phyloP scores from a whole-genome alignment of 2,113 vertebrate species.

The Pseudorectes ferrugineus region DNA sequence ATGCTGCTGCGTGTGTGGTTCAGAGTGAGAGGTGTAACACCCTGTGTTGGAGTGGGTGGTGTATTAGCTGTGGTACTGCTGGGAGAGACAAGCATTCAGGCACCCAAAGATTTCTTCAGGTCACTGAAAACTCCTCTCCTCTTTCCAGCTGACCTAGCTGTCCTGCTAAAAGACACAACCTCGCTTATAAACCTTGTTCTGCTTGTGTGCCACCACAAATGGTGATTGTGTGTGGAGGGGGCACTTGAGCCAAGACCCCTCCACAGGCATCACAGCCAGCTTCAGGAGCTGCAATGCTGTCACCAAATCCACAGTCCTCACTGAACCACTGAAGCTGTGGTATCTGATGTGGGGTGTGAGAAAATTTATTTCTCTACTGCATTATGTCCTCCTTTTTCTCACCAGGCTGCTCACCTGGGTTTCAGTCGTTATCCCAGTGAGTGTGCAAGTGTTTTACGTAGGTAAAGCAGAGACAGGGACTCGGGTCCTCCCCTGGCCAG shows the following conservation, averaged over 20 bases:
- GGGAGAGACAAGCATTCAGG: neutral
- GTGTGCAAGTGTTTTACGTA: neutral
- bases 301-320: neutral
- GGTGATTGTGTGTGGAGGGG: neutral
- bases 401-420: neutral
- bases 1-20: neutral
- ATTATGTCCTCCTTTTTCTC: neutral
- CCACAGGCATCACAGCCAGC: neutral
- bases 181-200: fast-evolving
- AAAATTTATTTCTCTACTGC: neutral
- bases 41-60: neutral
- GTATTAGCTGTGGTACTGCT: neutral
- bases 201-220: neutral
- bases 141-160: neutral
- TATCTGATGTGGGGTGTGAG: neutral
- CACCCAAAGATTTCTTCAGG: neutral
- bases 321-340: neutral
- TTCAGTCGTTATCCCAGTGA: neutral
- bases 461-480: neutral
- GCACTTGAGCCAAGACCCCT: neutral
- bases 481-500: fast-evolving
- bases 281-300: neutral
- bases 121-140: neutral
- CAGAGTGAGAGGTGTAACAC: neutral
- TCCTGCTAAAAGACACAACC: neutral